Base-by-base conservation (phyloP, 2,888 invertebrate species). In the Graphium colonna region DNA sequence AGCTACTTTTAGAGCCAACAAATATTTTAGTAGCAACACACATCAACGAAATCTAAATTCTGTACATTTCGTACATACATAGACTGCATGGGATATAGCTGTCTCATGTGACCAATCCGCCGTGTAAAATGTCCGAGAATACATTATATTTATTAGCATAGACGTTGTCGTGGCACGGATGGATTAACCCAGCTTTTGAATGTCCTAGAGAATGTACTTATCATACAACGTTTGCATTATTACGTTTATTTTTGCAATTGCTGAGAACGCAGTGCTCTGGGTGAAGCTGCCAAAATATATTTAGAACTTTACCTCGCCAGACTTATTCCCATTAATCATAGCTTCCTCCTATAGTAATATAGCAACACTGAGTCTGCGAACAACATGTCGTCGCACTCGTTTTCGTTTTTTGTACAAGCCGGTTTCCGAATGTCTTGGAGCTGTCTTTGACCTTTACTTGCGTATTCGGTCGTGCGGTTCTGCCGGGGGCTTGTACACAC, bases 401-500 rank as follows among this genome's bases (percentile, higher is more conserved):
- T 41, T n/a, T 39, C 39, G 3, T 12, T 36, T 36, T 4, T n/a
- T 36, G 12, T n/a, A 36, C 12, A 31, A 31, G 31, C 9, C 8
- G 31, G 31, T 31, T 13, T 36, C 36, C 36, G n/a, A n/a, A 36
- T 36, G 71, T 69, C 72, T 58, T 57, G 50, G 61, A 68, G 60
- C 63, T 69, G 77, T 72, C 75, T 80, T 75, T 78, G 78, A 82
- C 79, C 79, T 80, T 75, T 68, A 64, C 48, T 58, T 52, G 55
- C 56, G 59, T 60, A 53, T 67, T 61, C 58, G 65, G 73, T 78
- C 75, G 74, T 70, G 73, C 71, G 69, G 65, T 71, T 68, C 60
- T 64, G 60, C 66, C 65, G 76, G 75, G 81, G 87, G 88, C 85
- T 84, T 87, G 86, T 61, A 73, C 67, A 60, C 64, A 69, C 63